Evolutionary conservation across 2,113 vertebrate genomes (phyloP).

Genomic region (Ageneiosus marmoratus): DNA sequence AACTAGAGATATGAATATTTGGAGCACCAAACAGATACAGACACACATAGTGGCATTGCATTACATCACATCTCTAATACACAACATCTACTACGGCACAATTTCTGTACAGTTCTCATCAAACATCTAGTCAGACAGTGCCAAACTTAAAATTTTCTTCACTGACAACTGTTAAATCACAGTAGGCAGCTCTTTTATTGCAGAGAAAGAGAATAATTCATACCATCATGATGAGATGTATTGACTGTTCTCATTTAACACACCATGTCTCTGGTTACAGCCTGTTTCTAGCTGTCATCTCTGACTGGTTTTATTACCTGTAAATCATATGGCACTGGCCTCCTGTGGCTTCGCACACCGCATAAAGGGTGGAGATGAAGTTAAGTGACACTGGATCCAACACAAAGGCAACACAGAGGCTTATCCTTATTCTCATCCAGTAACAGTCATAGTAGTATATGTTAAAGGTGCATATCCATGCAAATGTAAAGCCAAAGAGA

Average conservation of each 20-base stretch:
- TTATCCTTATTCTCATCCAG: conserved; percentile 69
- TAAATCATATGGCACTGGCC: conserved; percentile 70
- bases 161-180: conserved; percentile 77
- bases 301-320: conserved; percentile 82
- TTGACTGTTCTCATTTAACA: conserved; percentile 77
- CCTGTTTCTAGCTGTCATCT: conserved; percentile 76
- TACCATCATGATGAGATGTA: conserved; percentile 78
- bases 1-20: not conserved
- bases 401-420: conserved; percentile 66
- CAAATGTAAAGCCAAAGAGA: conserved; percentile 46
- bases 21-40: not conserved
- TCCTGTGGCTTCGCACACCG: conserved; percentile 65
- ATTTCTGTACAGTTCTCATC: not conserved
- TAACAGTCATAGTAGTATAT: conserved; percentile 48
- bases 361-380: conserved; percentile 67
- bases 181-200: conserved; percentile 67
- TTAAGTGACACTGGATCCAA: conserved; percentile 74
- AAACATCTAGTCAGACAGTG: conserved; percentile 10
- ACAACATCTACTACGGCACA: not conserved
- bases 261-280: conserved; percentile 73
- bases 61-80: not conserved
- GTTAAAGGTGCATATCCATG: conserved; percentile 51
- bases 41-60: not conserved
- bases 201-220: conserved; percentile 63
- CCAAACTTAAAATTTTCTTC: conserved; percentile 53